A percentile compares a stretch with the other conserved stretches of the same genome.
phyloP scores from a whole-genome alignment of 2,888 invertebrate species.

The Boloria selene region DNA sequence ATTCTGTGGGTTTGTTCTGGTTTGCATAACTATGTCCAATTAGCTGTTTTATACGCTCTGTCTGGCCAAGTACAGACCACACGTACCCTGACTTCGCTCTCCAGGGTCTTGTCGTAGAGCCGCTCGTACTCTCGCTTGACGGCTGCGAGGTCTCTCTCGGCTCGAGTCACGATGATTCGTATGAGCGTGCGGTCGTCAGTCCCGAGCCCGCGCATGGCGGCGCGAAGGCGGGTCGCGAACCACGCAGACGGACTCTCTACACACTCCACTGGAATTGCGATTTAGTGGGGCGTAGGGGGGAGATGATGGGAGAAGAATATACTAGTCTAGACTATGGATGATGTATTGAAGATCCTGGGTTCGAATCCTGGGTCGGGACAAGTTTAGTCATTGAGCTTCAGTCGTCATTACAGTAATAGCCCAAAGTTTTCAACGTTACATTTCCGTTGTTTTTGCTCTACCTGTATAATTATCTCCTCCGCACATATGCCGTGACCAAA shows the following conservation, averaged over 20 bases:
- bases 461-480: no score
- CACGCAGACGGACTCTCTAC: slow-evolving; percentile 85
- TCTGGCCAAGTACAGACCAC: neutral
- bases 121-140: slow-evolving; percentile 88
- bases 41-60: neutral
- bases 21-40: no score
- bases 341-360: no score
- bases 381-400: no score
- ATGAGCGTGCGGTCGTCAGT: slow-evolving; percentile 88
- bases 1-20: no score
- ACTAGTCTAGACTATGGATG: neutral
- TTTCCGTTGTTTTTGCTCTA: no score
- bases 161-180: slow-evolving; percentile 86
- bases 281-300: neutral
- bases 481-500: no score
- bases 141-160: slow-evolving; percentile 86
- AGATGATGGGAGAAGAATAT: neutral
- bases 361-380: no score
- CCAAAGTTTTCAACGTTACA: no score
- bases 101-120: slow-evolving; percentile 86
- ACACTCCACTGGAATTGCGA: slow-evolving; percentile 83
- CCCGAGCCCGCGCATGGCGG: slow-evolving; percentile 86
- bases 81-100: slow-evolving; percentile 84
- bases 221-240: slow-evolving; percentile 86
- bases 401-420: no score